Conservation (phyloP, 2,797 vertebrate genomes). For the Sebastes trivittatus region DNA sequence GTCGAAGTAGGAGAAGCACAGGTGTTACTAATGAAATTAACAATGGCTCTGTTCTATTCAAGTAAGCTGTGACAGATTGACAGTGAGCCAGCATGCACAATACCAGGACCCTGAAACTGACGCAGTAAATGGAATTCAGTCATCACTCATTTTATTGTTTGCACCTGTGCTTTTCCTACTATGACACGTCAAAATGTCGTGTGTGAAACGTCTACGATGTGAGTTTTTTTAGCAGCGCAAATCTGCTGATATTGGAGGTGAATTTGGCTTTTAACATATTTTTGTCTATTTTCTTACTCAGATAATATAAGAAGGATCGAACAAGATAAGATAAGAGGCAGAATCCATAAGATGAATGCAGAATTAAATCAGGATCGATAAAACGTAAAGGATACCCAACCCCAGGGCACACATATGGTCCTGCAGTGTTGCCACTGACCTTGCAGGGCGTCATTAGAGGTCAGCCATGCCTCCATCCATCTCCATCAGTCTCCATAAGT, state of each 20-base stretch:
- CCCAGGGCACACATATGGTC: conserved; percentile 28
- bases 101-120: neutral
- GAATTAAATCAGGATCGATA: conserved; percentile 12
- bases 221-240: neutral
- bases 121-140: neutral
- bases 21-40: neutral
- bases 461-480: conserved; percentile 50
- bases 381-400: conserved; percentile 2
- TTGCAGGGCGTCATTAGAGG: conserved; percentile 52
- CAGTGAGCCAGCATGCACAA: neutral
- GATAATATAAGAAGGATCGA: neutral
- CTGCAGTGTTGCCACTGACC: conserved; percentile 41
- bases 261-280: neutral
- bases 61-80: neutral
- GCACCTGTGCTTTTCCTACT: neutral
- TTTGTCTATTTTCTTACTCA: neutral
- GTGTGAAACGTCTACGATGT: neutral
- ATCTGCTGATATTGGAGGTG: neutral
- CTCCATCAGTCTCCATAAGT: conserved; percentile 52
- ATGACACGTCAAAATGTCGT: neutral
- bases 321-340: neutral
- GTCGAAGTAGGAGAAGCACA: neutral
- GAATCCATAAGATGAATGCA: conserved; percentile 11
- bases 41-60: neutral
- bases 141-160: neutral